Evolutionary conservation across 2,113 vertebrate species (phyloP).

Genomic region (Panthera uncia): DNA sequence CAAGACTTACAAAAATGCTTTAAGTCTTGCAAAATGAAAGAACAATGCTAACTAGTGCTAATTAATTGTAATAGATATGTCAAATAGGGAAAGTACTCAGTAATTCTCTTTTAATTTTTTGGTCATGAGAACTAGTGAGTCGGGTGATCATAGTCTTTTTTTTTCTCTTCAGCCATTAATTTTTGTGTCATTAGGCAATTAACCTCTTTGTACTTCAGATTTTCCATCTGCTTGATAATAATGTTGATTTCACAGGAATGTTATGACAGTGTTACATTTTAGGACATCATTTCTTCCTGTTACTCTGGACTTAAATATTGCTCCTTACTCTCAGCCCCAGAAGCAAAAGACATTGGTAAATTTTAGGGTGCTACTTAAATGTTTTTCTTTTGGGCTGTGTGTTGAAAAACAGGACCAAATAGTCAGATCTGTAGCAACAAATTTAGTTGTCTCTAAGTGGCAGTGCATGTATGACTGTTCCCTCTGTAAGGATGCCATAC

Average conservation of each 20-base stretch:
- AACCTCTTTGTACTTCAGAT: not conserved
- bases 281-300: not conserved
- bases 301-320: not conserved
- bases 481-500: not conserved
- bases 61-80: constrained; percentile 29
- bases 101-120: not conserved
- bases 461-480: not conserved
- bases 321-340: not conserved
- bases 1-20: constrained; percentile 38
- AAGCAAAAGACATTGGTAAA: not conserved
- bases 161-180: not conserved
- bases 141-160: not conserved
- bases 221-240: not conserved
- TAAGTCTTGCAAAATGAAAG: not conserved
- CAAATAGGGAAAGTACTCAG: not conserved
- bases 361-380: not conserved
- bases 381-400: not conserved
- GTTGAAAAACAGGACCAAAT: not conserved
- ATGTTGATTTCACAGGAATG: not conserved
- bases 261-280: not conserved
- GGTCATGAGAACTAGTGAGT: not conserved
- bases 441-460: not conserved
- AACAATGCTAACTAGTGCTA: constrained; percentile 46
- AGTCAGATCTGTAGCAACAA: not conserved
- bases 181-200: not conserved